Evolutionary conservation across 2,888 invertebrate species (phyloP), one percentile per base, ranked within the genome.

Genomic region (Drosophila borealis): DNA sequence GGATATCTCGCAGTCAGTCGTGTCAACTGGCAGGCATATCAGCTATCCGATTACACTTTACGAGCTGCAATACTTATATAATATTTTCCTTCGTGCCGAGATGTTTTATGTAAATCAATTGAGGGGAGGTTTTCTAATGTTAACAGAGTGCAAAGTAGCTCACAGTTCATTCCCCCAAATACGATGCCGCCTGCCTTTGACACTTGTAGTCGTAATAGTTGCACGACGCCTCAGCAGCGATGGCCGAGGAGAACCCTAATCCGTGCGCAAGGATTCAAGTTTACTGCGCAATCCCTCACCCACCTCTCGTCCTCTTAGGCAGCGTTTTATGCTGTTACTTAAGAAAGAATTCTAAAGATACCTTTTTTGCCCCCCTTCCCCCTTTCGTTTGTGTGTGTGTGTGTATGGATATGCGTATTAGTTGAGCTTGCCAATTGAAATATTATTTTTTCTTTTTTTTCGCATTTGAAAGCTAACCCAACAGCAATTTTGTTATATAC

Each of bases 61-160:
- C 21, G n/a, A n/a, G 1, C n/a, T n/a, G 54, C 11, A 19, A 45
- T 29, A 50, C 49, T 54, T 37, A 51, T 59, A 51, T 51, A 46
- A 78, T 51, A 51, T 65, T 51, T 59, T 39, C 37, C 25, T 54
- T 41, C 53, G 41, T 41, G 29, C 11, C 5, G 21, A 33, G n/a
- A 34, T 50, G 70, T 70, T 71, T 65, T 74, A 67, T 71, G 87
- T 62, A 69, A 89, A 85, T 85, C 90, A 89, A 89, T 88, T 89
- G 87, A 65, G 70, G 48, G n/a, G 44, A 65, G 78, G 63, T 21
- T 45, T 62, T 49, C 75, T 69, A 54, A 81, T 69, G 72, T 59
- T 79, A 71, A 60, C 68, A 68, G 70, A 81, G 82, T 82, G 76
- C 80, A 76, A 82, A 86, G 72, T 82, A 74, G 76, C 88, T 88